These are phyloP conservation scores for Smittia aterrima DNA, from an alignment of 2,888 invertebrate genomes.

Conservation along the genomic window DNA sequence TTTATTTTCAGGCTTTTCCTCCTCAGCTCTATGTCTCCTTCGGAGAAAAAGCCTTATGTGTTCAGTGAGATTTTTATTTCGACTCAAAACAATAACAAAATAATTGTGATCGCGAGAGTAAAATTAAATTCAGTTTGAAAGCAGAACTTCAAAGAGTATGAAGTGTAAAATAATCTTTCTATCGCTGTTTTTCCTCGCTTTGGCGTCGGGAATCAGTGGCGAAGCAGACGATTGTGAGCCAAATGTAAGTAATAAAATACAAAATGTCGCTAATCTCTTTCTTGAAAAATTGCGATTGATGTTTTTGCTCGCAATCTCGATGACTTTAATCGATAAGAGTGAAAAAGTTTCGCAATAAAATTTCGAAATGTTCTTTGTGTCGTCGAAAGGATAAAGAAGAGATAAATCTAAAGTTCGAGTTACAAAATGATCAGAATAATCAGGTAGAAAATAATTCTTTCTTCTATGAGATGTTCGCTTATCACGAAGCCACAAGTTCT, in stretches of 20 bases:
- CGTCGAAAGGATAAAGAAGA: conserved; percentile 32
- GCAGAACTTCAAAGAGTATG: not conserved
- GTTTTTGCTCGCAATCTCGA: not conserved
- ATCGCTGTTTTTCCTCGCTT: not conserved
- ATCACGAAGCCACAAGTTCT: not conserved
- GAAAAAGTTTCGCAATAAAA: too few species aligned
- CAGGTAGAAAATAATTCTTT: not conserved
- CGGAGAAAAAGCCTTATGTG: too few species aligned
- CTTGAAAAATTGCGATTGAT: not conserved
- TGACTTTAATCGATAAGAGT: not conserved
- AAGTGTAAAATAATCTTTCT: not conserved
- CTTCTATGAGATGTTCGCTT: too few species aligned
- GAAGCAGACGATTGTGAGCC: conserved; percentile 25
- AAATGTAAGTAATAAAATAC: conserved; percentile 33
- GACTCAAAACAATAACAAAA: not conserved
- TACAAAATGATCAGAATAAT: conserved; percentile 33
- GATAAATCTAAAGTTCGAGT: conserved; percentile 28
- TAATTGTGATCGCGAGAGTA: not conserved
- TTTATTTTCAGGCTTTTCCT: too few species aligned
- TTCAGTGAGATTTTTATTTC: too few species aligned
- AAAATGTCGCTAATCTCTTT: not conserved
- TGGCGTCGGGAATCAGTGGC: not conserved
- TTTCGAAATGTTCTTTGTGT: not conserved
- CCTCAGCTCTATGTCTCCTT: too few species aligned
- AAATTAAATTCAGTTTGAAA: not conserved